Base-by-base conservation (phyloP, 2,888 invertebrate species). In the Aethes cnicana region DNA sequence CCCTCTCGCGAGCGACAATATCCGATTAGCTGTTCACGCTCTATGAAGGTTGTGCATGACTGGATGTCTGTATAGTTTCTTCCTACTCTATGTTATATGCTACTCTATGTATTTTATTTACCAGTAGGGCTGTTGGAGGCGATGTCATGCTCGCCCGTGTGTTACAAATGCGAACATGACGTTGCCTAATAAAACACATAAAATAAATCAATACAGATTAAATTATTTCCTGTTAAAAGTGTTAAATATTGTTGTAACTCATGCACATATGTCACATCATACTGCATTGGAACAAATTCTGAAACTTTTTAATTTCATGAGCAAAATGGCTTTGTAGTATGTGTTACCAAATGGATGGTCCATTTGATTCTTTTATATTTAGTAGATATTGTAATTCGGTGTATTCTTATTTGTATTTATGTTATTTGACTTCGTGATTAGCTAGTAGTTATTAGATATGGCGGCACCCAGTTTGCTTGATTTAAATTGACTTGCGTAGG, bases 371-470 rank as follows among this genome's bases (percentile, higher is more conserved):
- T 23, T 50, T 50, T 36, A 23, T 36, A 17, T 44, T 30, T 12
- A 25, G 30, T 47, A n/a, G n/a, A n/a, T n/a, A 28, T 36, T 30
- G 42, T 36, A 30, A 23, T 23, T 21, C 20, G 7, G n/a, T 26
- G 16, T 11, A 9, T 21, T 42, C 28, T 36, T 12, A 14, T 28
- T 36, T 36, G 28, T 43, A 43, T 21, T n/a, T 21, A 16, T 44
- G 50, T 50, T 44, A 44, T 50, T 50, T 43, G 50, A 50, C 36
- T 23, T 50, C 43, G 50, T 50, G 50, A 30, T 41, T 28, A 30
- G 9, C 17, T 14, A 39, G 26, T 12, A 21, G 21, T 21, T 43
- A 21, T 32, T 23, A 39, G 30, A 25, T 23, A 30, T 18, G n/a
- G 43, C 43, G 36, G 43, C 36, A 36, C 43, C 17, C 23, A 37